Conservation (phyloP, 1,140 invertebrate genomes). For the Leptestheria dahalacensis region DNA sequence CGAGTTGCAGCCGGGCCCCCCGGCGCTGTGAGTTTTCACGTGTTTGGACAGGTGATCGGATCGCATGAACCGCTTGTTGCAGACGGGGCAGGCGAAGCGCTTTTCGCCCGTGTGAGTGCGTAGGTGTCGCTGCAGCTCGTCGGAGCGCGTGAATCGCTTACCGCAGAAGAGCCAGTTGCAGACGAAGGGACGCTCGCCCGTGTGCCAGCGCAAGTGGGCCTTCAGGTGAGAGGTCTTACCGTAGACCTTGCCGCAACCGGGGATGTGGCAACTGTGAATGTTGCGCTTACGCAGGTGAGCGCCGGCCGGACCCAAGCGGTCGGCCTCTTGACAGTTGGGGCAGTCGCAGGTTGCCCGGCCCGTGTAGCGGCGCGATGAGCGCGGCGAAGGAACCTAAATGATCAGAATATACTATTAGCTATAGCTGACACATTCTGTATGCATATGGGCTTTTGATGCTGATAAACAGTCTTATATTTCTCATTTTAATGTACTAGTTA, state of each 20-base stretch:
- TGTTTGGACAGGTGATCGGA: conserved; percentile 92
- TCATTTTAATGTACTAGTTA: too few species aligned
- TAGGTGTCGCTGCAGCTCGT: conserved; percentile 89
- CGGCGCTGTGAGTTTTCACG: conserved; percentile 73
- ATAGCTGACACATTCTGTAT: too few species aligned
- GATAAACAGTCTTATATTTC: too few species aligned
- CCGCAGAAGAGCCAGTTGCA: conserved; percentile 38
- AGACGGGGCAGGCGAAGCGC: conserved; percentile 83
- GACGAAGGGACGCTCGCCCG: conserved; percentile 45
- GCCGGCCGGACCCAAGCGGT: conserved; percentile 81
- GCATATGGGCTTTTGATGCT: too few species aligned
- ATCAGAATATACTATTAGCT: too few species aligned
- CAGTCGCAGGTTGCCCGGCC: conserved; percentile 93
- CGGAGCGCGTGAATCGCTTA: conserved; percentile 80
- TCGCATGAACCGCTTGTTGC: conserved; percentile 61
- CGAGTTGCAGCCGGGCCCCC: conserved; percentile 22
- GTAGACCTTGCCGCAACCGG: conserved; percentile 47
- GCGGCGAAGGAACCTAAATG: conserved; percentile 60
- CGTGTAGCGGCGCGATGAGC: conserved; percentile 85
- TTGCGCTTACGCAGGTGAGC: conserved; percentile 90
- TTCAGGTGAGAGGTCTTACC: conserved; percentile 54
- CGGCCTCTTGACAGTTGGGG: conserved; percentile 94
- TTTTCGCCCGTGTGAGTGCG: conserved; percentile 94
- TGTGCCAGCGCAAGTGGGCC: conserved; percentile 49
- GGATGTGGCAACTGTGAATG: conserved; percentile 71